These are phyloP conservation scores for Cryptotis parvus DNA, from an alignment of 2,113 vertebrate genomes.

Conservation along the genomic window DNA sequence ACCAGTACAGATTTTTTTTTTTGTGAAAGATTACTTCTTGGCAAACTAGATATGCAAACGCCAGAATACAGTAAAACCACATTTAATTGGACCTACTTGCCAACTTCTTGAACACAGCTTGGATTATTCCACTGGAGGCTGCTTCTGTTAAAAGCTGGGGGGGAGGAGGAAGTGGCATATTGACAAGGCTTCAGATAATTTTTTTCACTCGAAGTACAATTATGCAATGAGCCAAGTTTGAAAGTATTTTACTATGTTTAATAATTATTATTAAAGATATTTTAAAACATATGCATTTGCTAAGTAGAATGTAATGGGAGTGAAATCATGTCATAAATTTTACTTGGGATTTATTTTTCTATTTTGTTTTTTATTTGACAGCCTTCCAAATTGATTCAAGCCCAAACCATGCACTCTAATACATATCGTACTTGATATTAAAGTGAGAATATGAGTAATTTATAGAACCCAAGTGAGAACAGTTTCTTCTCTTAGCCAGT, in stretches of 20 bases:
- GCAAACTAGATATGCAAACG: constrained; percentile 92
- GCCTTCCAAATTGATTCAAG: constrained; percentile 80
- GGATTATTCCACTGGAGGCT: constrained; percentile 92
- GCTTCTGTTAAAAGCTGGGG: constrained; percentile 92
- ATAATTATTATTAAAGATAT: constrained; percentile 91
- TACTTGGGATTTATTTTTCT: constrained; percentile 84
- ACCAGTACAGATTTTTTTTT: constrained; percentile 79
- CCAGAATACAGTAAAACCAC: constrained; percentile 93
- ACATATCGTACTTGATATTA: constrained; percentile 80
- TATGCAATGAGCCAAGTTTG: constrained; percentile 90
- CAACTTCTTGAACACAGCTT: constrained; percentile 93
- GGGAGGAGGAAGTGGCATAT: constrained; percentile 91
- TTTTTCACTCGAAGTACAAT: constrained; percentile 88
- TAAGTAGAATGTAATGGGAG: constrained; percentile 85
- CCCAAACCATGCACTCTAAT: constrained; percentile 77
- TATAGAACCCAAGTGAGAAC: constrained; percentile 81
- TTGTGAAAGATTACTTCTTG: constrained; percentile 90
- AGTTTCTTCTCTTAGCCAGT: constrained; percentile 75
- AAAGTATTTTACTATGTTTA: constrained; percentile 92
- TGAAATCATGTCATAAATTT: constrained; percentile 83
- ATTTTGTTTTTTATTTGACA: constrained; percentile 79
- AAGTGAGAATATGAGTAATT: constrained; percentile 73
- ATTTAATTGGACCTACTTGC: constrained; percentile 93
- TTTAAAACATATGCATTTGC: constrained; percentile 91
- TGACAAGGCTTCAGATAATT: constrained; percentile 89